Base-by-base conservation (phyloP, 2,113 vertebrate genomes). In the Enhydra lutris region DNA sequence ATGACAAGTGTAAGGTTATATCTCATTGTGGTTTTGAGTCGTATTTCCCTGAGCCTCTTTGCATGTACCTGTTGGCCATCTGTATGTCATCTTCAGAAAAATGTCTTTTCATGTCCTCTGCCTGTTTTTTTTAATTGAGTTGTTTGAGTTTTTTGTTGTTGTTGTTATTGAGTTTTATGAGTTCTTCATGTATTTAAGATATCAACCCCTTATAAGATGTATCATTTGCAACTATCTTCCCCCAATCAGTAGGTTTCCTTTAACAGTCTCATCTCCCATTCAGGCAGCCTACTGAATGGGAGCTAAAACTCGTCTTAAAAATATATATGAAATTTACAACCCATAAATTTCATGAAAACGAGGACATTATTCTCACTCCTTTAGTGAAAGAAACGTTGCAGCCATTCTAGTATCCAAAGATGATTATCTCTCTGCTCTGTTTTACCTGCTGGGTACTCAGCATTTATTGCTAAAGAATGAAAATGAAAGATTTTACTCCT, bases 391-490 rank as follows among this genome's bases (percentile, higher is more conserved):
- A 47, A 63, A 55, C 1, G 31, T 63, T 82, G 12, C 3, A 89
- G 47, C 50, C 31, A 31, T 73, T 87, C 26, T 36, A 52, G 12
- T 57, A 74, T 36, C 87, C 55, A n/a, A 50, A 81, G 57, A 55
- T 71, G 31, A 55, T 91, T 47, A 83, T 82, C 57, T 78, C 34
- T 17, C 29, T 78, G 12, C 17, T 79, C 79, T 73, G 34, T 52
- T 63, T 93, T 86, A 76, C 39, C 83, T 92, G 21, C 67, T 67
- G 5, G 63, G 18, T 34, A 42, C 31, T 93, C n/a, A 74, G 23
- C 83, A 82, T 92, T 93, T 94, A 84, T 65, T 74, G 42, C 73
- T 78, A 34, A 88, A 89, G 21, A 96, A 82, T 69, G 78, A 59
- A 89, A 91, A 79, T 4, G 34, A 34, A 91, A 79, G 12, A 50